A percentile compares a stretch with the other conserved stretches of the same genome.
These are phyloP conservation scores for Rhagoletis zephyria DNA, from an alignment of 1,140 invertebrate species.

Conservation along the genomic window DNA sequence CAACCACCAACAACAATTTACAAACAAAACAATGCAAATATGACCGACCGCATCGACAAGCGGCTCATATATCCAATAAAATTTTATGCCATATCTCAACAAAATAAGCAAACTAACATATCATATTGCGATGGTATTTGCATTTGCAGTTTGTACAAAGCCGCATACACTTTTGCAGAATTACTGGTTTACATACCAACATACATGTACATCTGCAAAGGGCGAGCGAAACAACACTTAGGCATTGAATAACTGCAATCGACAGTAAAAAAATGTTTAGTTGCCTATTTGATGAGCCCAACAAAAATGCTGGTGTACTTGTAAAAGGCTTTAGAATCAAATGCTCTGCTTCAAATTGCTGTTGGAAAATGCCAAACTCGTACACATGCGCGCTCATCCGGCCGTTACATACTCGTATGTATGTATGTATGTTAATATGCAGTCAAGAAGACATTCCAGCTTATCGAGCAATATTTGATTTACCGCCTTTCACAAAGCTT, in stretches of 20 bases:
- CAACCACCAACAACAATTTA: not conserved
- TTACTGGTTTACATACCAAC: not conserved
- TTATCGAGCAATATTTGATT: not conserved
- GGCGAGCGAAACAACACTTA: not conserved
- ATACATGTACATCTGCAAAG: not conserved
- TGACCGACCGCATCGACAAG: not conserved
- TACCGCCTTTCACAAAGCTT: not conserved
- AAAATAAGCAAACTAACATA: conserved; percentile 35
- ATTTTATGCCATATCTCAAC: conserved; percentile 25
- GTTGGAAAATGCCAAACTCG: not conserved
- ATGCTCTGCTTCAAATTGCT: not conserved
- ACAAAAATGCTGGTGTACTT: not conserved
- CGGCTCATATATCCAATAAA: not conserved
- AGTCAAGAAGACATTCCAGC: not conserved
- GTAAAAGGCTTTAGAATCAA: not conserved
- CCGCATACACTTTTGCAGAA: not conserved
- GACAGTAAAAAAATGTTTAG: not conserved
- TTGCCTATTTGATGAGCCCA: not conserved
- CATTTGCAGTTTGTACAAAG: not conserved
- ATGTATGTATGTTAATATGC: no score
- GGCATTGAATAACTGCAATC: conserved; percentile 23
- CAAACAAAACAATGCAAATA: not conserved
- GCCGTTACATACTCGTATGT: not conserved
- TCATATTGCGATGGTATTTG: conserved; percentile 35
- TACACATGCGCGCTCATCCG: not conserved